phyloP scores from a whole-genome alignment of 2,113 vertebrate species.

The Raja brachyura region DNA sequence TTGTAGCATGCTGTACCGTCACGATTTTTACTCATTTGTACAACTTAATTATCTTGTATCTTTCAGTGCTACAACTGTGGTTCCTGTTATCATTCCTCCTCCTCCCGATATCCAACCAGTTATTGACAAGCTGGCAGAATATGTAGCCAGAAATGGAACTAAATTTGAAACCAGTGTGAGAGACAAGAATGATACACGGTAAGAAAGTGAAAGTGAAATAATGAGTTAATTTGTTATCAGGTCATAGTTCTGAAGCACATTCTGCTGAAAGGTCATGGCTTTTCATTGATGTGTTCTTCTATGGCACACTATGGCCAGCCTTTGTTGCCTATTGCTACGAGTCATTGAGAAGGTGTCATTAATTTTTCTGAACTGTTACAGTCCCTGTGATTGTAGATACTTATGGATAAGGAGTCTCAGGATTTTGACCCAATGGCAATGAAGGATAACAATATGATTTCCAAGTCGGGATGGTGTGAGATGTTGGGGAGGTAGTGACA shows the following conservation, averaged over 20 bases:
- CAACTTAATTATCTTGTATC: conserved; percentile 2
- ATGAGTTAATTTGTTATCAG: not conserved
- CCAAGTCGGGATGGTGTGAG: too few species aligned
- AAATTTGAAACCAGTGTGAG: conserved; percentile 93
- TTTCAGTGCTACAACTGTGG: conserved; percentile 63
- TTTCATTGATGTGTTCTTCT: not conserved
- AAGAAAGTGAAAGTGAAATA: conserved; percentile 46
- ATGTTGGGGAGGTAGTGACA: too few species aligned
- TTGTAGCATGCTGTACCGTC: not conserved
- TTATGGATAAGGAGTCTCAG: too few species aligned
- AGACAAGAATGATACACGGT: conserved; percentile 93
- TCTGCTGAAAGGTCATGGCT: not conserved
- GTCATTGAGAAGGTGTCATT: too few species aligned
- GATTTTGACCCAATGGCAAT: too few species aligned
- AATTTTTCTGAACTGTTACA: too few species aligned
- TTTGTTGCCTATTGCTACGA: too few species aligned
- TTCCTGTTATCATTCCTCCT: conserved; percentile 85
- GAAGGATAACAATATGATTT: too few species aligned
- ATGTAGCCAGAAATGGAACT: conserved; percentile 85
- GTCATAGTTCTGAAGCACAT: not conserved
- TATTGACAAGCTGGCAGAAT: conserved; percentile 94
- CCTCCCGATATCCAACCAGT: conserved; percentile 94
- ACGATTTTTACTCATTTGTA: not conserved
- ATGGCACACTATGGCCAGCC: too few species aligned
- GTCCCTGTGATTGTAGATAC: too few species aligned